phyloP scores from a whole-genome alignment of 92 coral and sea anemone species.

The Desmophyllum pertusum region DNA sequence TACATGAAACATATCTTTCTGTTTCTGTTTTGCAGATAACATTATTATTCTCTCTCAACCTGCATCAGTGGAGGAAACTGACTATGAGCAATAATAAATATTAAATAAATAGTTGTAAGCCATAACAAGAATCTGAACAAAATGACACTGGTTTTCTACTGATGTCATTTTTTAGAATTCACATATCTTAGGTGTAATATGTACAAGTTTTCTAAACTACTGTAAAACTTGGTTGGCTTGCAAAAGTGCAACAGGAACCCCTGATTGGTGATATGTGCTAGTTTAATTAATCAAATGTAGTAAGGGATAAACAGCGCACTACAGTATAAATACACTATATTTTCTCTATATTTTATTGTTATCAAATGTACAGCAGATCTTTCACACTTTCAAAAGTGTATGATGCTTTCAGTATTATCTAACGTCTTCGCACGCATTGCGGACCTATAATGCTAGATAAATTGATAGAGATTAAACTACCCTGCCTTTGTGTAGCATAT shows the following conservation, averaged over 20 bases:
- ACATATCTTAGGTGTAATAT: too few species aligned
- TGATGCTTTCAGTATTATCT: too few species aligned
- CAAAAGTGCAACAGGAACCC: neutral
- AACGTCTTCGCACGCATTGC: too few species aligned
- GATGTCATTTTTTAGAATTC: neutral
- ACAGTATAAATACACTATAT: too few species aligned
- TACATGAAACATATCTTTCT: too few species aligned
- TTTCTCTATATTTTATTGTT: too few species aligned
- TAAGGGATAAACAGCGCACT: neutral
- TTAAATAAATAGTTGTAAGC: neutral
- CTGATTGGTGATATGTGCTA: neutral
- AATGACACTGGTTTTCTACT: neutral
- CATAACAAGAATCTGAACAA: neutral
- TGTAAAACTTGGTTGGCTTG: neutral
- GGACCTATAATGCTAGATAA: too few species aligned
- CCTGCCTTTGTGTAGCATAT: neutral
- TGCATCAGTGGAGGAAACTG: slow-evolving; percentile 38
- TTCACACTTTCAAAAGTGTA: too few species aligned
- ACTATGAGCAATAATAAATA: slow-evolving; percentile 1
- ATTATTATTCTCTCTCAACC: slow-evolving; percentile 60
- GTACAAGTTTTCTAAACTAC: too few species aligned
- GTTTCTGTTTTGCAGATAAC: slow-evolving; percentile 30
- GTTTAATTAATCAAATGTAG: neutral
- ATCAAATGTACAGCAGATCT: too few species aligned
- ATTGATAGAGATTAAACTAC: too few species aligned